Evolutionary conservation across 2,113 vertebrate genomes (phyloP).

Genomic region (Penelope pileata): DNA sequence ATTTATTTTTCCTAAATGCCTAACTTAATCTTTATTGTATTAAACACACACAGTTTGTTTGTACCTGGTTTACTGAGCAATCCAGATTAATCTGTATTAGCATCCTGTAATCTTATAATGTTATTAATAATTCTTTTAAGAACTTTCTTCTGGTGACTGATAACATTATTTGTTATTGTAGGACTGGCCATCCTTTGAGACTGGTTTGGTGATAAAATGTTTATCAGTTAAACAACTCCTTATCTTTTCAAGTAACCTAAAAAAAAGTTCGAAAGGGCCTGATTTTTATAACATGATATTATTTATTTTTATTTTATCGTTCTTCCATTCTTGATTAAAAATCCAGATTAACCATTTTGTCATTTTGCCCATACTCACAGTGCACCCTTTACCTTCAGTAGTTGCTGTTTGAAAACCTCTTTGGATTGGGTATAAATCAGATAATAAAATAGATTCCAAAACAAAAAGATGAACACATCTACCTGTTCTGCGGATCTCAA

Average conservation of each 20-base stretch:
- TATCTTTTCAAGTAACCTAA: background rate
- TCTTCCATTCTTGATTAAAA: background rate
- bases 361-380: background rate
- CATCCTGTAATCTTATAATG: background rate
- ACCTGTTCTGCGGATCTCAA: background rate
- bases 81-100: background rate
- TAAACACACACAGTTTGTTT: background rate
- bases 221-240: background rate
- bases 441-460: background rate
- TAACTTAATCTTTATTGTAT: background rate
- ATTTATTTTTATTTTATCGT: background rate
- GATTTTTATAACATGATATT: background rate
- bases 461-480: background rate
- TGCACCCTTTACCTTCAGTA: rapidly evolving
- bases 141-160: background rate
- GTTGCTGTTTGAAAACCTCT: background rate
- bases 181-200: background rate
- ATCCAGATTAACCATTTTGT: background rate
- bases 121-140: background rate
- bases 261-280: background rate
- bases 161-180: background rate
- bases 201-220: background rate
- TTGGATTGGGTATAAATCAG: background rate
- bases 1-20: background rate
- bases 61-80: background rate